Evolutionary conservation across 2,113 vertebrate genomes (phyloP).

Genomic region (Actenoides lindsayi): DNA sequence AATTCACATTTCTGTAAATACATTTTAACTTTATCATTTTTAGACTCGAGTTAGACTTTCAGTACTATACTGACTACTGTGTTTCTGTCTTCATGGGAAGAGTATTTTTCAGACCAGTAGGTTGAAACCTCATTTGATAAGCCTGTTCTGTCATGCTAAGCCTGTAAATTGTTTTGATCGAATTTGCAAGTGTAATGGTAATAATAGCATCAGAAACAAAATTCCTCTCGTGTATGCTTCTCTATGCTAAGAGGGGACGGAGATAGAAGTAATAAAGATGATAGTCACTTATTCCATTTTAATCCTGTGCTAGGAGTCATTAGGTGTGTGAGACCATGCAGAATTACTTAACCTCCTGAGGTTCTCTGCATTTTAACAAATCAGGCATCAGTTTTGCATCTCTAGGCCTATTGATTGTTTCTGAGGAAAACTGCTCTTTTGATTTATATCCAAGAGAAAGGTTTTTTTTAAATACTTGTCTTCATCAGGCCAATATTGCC

Average conservation of each 20-base stretch:
- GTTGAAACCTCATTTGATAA: background rate
- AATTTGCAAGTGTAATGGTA: background rate
- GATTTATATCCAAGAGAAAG: background rate
- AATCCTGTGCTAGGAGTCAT: background rate
- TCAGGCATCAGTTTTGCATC: background rate
- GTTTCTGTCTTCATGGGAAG: background rate
- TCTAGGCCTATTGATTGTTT: background rate
- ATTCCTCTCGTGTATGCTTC: background rate
- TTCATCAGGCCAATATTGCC: background rate
- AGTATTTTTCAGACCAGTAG: background rate
- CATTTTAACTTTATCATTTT: background rate
- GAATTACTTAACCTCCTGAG: background rate
- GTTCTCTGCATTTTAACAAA: background rate
- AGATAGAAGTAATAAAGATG: background rate
- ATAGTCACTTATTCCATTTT: background rate
- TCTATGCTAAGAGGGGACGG: background rate
- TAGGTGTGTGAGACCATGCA: background rate
- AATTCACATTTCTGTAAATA: background rate
- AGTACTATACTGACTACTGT: background rate
- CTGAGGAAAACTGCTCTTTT: background rate
- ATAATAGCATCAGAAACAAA: background rate
- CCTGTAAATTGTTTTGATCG: background rate
- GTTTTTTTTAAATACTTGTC: background rate
- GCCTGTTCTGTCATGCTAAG: background rate
- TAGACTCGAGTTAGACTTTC: background rate